A percentile compares a stretch with the other conserved stretches of the same genome.
Conservation (phyloP, 2,888 invertebrate species). For the Tenodera sinensis region DNA sequence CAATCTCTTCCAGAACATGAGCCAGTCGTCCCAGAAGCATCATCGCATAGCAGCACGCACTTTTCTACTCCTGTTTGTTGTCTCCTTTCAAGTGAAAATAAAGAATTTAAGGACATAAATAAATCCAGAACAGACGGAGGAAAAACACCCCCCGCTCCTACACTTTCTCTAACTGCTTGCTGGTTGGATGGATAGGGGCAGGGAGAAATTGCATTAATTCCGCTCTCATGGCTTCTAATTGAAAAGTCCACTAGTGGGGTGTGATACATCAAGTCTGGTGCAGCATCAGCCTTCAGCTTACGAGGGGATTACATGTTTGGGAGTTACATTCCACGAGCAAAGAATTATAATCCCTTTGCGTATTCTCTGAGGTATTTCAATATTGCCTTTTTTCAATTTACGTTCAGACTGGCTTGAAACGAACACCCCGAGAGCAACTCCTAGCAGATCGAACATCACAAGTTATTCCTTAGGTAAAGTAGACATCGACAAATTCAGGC, state of each 20-base stretch:
- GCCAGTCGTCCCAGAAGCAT: neutral
- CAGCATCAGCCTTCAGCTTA: neutral
- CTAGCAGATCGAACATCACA: neutral
- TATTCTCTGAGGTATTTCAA: neutral
- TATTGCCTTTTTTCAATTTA: neutral
- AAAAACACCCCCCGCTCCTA: neutral
- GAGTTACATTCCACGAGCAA: neutral
- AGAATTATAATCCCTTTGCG: neutral
- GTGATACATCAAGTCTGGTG: conserved; percentile 2
- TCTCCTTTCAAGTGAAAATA: conserved; percentile 28
- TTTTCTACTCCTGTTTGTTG: conserved; percentile 14
- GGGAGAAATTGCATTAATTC: conserved; percentile 43
- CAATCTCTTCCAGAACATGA: neutral
- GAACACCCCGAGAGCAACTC: neutral
- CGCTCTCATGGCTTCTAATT: conserved; percentile 52
- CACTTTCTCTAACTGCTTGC: conserved; percentile 15
- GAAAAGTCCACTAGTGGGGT: conserved; percentile 38
- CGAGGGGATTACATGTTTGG: neutral
- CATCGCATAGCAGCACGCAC: neutral
- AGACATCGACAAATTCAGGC: no score
- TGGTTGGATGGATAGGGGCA: neutral
- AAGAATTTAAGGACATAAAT: conserved; percentile 27
- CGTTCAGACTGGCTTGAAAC: neutral
- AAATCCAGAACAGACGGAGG: conserved; percentile 22
- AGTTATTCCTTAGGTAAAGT: neutral